A percentile compares a stretch with the other conserved stretches of the same genome.
phyloP scores from a whole-genome alignment of 1,140 invertebrate genomes.

The Drosophila eugracilis region DNA sequence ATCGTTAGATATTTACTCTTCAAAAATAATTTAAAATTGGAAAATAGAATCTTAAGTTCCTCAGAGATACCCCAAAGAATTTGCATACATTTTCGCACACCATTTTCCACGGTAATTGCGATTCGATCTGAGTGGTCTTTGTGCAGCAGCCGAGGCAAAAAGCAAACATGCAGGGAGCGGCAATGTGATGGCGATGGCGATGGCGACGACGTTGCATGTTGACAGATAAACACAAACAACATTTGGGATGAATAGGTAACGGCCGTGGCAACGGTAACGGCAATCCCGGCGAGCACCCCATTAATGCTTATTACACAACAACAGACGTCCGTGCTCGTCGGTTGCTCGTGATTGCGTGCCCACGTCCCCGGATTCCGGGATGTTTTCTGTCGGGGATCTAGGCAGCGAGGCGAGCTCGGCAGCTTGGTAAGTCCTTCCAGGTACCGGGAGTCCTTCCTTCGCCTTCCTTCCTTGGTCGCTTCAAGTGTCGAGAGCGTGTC shows the following conservation, averaged over 20 bases:
- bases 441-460: slow-evolving; percentile 15
- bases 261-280: slow-evolving; percentile 37
- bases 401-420: neutral
- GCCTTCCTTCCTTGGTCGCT: slow-evolving; percentile 23
- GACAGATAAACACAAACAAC: slow-evolving; percentile 82
- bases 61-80: neutral
- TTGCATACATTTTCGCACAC: slow-evolving; percentile 2
- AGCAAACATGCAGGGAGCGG: slow-evolving; percentile 46
- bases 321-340: slow-evolving; percentile 41
- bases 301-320: slow-evolving; percentile 78
- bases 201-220: slow-evolving; percentile 71
- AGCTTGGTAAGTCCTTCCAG: slow-evolving; percentile 7
- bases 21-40: neutral
- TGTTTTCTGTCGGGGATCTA: slow-evolving; percentile 44
- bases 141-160: slow-evolving; percentile 24
- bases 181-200: slow-evolving; percentile 32
- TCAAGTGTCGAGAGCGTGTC: slow-evolving; percentile 76
- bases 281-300: slow-evolving; percentile 59
- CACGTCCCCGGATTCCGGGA: slow-evolving; percentile 33
- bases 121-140: slow-evolving; percentile 31
- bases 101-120: slow-evolving; percentile 25
- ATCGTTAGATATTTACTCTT: no score
- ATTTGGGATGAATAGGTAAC: slow-evolving; percentile 70
- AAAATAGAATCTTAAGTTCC: neutral
- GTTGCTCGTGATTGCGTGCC: slow-evolving; percentile 74